A percentile compares a stretch with the other conserved stretches of the same genome.
These are phyloP conservation scores for Ligdia adustata DNA, from an alignment of 2,888 invertebrate species.

Conservation along the genomic window DNA sequence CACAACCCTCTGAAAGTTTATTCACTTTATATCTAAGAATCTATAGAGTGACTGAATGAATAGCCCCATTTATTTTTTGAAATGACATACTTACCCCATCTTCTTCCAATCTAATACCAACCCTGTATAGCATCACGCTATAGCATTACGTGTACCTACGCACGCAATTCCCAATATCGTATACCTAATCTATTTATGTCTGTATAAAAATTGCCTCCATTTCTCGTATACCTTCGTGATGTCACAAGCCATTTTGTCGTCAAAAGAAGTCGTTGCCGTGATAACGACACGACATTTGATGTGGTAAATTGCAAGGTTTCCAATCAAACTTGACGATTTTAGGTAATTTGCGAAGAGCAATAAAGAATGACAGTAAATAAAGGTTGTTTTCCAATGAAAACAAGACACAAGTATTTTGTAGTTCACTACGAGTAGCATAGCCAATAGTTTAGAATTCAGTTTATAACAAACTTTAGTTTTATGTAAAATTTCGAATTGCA, in stretches of 20 bases:
- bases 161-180: too few relatives aligned
- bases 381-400: background rate
- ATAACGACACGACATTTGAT: slow-evolving; percentile 19
- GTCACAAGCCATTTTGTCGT: slow-evolving; percentile 25
- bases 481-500: too few relatives aligned
- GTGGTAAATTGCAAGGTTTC: slow-evolving; percentile 12
- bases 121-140: slow-evolving; percentile 16
- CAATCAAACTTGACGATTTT: slow-evolving; percentile 18
- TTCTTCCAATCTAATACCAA: slow-evolving; percentile 22
- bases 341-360: slow-evolving; percentile 7
- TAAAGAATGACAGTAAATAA: background rate
- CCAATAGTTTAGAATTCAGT: too few relatives aligned
- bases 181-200: too few relatives aligned
- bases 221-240: slow-evolving; percentile 29
- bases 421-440: too few relatives aligned
- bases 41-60: too few relatives aligned
- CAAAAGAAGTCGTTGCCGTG: slow-evolving; percentile 28
- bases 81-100: too few relatives aligned
- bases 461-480: too few relatives aligned
- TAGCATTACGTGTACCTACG: slow-evolving; percentile 41
- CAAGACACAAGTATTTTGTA: too few relatives aligned
- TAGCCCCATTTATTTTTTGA: too few relatives aligned
- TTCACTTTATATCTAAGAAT: too few relatives aligned
- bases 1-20: too few relatives aligned
- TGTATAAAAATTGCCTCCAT: slow-evolving; percentile 33